phyloP scores from a whole-genome alignment of 2,113 vertebrate genomes.

The Hippocampus guttulatus region DNA sequence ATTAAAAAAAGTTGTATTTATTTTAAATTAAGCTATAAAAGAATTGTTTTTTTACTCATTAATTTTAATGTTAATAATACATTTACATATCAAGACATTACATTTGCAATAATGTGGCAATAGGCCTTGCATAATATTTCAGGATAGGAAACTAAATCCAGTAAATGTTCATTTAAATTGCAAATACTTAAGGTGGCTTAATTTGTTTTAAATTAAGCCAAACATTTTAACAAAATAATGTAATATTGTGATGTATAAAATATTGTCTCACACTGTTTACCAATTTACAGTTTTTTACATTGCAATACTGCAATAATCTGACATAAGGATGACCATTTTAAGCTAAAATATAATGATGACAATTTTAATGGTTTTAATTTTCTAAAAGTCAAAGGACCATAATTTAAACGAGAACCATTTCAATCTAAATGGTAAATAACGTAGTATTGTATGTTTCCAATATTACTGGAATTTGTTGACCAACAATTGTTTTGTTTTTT shows the following conservation, averaged over 20 bases:
- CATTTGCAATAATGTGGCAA: not conserved
- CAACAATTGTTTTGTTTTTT: not conserved
- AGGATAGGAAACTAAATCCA: not conserved
- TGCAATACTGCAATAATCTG: not conserved
- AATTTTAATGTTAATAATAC: not conserved
- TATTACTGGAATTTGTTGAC: not conserved
- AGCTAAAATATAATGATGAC: not conserved
- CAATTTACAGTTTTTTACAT: not conserved
- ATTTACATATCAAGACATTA: not conserved
- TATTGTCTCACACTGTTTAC: not conserved
- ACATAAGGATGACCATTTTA: not conserved
- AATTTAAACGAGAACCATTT: not conserved
- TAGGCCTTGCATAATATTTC: not conserved
- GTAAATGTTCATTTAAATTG: not conserved
- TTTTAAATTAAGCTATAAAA: not conserved
- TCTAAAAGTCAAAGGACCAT: not conserved
- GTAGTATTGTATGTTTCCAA: not conserved
- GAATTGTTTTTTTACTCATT: not conserved
- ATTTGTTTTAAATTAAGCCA: not conserved
- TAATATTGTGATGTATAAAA: not conserved
- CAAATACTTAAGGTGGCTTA: not conserved
- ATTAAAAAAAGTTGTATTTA: conserved; percentile 22
- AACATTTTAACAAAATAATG: not conserved
- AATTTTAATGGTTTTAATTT: not conserved
- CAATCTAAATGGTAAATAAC: not conserved